These are phyloP conservation scores for Taenaris catops DNA, from an alignment of 2,888 invertebrate species.

Conservation along the genomic window DNA sequence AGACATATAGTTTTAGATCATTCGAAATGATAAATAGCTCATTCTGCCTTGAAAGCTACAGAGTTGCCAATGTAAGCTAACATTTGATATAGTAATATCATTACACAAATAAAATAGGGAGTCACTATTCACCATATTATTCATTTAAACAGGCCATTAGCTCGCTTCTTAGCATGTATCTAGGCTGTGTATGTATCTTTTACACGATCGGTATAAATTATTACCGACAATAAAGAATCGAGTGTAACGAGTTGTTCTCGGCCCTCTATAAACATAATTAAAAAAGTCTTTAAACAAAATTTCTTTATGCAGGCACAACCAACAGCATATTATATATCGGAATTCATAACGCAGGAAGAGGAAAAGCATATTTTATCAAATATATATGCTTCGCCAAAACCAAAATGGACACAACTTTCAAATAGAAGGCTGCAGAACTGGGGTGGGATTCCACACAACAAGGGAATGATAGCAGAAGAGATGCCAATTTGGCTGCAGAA, in stretches of 20 bases:
- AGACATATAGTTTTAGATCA: too few species aligned
- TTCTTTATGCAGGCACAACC: constrained; percentile 66
- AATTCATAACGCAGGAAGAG: constrained; percentile 89
- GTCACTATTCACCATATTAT: too few species aligned
- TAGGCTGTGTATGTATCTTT: too few species aligned
- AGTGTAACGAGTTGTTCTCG: too few species aligned
- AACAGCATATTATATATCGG: constrained; percentile 90
- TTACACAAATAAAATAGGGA: too few species aligned
- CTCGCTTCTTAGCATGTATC: too few species aligned
- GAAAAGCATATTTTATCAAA: constrained; percentile 85
- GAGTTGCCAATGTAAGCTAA: constrained; percentile 26
- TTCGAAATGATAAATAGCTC: background rate
- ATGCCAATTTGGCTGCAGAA: constrained; percentile 91
- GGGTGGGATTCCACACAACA: constrained; percentile 96
- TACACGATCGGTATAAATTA: too few species aligned
- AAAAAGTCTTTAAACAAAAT: background rate
- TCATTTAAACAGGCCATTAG: too few species aligned
- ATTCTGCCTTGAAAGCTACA: constrained; percentile 15
- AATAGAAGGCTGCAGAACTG: constrained; percentile 98
- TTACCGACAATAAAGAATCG: too few species aligned
- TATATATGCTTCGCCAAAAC: constrained; percentile 90
- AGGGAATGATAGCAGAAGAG: constrained; percentile 88
- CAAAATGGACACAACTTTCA: constrained; percentile 97
- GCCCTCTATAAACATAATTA: too few species aligned
- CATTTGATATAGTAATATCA: too few species aligned